phyloP scores from a whole-genome alignment of 2,113 vertebrate species.

The Lophotis ruficrista region DNA sequence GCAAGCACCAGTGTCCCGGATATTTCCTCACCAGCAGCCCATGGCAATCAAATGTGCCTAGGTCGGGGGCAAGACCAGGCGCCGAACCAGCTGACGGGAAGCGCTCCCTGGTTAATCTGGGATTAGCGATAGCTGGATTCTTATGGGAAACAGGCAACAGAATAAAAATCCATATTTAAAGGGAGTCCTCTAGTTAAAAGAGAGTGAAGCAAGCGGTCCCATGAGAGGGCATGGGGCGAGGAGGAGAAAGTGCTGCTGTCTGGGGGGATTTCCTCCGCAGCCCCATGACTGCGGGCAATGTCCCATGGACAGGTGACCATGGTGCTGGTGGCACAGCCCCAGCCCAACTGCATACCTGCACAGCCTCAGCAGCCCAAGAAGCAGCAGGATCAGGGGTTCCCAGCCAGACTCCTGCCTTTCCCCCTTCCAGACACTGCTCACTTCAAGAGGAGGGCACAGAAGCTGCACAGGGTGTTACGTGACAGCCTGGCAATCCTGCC shows the following conservation, averaged over 20 bases:
- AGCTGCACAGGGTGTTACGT: background rate
- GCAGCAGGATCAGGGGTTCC: background rate
- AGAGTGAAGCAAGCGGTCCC: background rate
- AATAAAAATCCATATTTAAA: background rate
- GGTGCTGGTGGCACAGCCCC: background rate
- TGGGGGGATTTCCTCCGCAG: background rate
- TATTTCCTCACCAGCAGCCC: background rate
- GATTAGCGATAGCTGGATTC: background rate
- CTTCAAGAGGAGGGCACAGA: fast-evolving
- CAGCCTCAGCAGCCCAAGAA: background rate
- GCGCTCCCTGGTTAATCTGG: background rate
- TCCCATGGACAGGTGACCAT: background rate
- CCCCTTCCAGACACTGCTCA: fast-evolving
- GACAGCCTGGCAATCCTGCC: background rate
- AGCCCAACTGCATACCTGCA: fast-evolving
- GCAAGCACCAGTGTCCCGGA: fast-evolving
- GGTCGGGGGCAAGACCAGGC: background rate
- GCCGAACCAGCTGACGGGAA: background rate
- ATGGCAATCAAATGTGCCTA: fast-evolving
- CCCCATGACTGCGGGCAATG: background rate
- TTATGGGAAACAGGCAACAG: background rate
- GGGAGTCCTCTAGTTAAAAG: background rate
- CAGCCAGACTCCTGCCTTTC: background rate
- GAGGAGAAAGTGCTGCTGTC: background rate
- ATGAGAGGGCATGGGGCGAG: background rate